Base-by-base conservation (phyloP, 2,888 invertebrate species). In the Melanotus villosus region DNA sequence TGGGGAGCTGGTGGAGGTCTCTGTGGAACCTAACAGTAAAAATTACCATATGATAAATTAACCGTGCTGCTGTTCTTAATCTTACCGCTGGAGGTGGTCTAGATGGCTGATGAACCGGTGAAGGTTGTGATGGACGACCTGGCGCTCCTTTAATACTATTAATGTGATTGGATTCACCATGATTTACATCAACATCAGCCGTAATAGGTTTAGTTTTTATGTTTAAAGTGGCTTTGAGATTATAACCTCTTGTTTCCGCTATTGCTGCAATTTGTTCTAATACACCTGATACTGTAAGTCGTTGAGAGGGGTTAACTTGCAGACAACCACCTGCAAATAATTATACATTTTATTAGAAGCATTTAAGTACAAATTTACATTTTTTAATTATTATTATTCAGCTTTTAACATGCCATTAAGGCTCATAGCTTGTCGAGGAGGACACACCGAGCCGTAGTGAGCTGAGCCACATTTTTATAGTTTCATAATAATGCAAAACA, bases 211-310 rank as follows among this genome's bases (percentile, higher is more conserved):
- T 88, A 85, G 87, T 87, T 85, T 90, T 90, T 30, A 92, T 87
- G 81, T 89, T 89, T 77, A 96, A 87, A 75, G 95, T 90, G 80
- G 92, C 92, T 84, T 93, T 93, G 67, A 96, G 88, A 85, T 93
- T 92, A 86, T 95, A 91, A 75, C 91, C 91, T 83, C 92, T 90
- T 63, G 94, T 92, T 85, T 96, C 95, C 0, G 96, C 94, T 76
- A 98, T 92, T 64, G 96, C 94, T 64, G 94, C 95, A 73, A 98
- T 84, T 75, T 94, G 89, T 82, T 97, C 96, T 78, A 97, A 86
- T 62, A 98, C 86, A 78, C 90, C 92, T 71, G 91, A 89, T 64
- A 98, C 92, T 59, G 90, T 89, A 76, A 96, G 87, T 75, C 99
- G 90, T 77, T 93, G 90, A 59, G 89, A 89, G 1, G 98, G 98